A percentile compares a stretch with the other conserved stretches of the same genome.
phyloP scores from a whole-genome alignment of 2,113 vertebrate species.

The Brevimyrus niger region DNA sequence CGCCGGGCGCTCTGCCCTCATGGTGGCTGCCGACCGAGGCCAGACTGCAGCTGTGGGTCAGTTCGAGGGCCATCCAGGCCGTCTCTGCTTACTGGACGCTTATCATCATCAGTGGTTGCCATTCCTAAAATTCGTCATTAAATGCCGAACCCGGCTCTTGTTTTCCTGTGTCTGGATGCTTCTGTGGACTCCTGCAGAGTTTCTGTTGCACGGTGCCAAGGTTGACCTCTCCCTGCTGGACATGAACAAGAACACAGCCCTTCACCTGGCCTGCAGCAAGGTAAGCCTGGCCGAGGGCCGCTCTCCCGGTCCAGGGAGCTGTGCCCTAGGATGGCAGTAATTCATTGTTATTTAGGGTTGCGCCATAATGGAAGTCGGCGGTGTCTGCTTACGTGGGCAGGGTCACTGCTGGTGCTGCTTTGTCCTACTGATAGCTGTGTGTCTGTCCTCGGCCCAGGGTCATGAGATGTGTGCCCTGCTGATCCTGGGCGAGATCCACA shows the following conservation, averaged over 20 bases:
- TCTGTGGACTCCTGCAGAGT: constrained; percentile 57
- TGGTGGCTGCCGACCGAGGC: constrained; percentile 83
- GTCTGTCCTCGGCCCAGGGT: constrained; percentile 58
- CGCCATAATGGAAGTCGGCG: background rate
- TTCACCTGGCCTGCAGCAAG: constrained; percentile 96
- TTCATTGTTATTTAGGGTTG: background rate
- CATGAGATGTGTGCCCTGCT: constrained; percentile 97
- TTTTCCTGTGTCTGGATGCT: background rate
- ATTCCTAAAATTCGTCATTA: background rate
- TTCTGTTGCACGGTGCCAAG: constrained; percentile 82
- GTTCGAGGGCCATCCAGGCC: constrained; percentile 24
- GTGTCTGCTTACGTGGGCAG: background rate
- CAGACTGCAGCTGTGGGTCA: constrained; percentile 78
- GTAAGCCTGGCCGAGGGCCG: constrained; percentile 42
- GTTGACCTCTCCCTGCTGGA: constrained; percentile 86
- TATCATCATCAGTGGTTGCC: background rate
- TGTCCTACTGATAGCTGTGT: background rate
- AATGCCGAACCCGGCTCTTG: background rate
- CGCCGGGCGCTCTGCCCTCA: constrained; percentile 77
- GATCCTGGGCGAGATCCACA: constrained; percentile 86
- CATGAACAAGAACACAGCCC: constrained; percentile 89
- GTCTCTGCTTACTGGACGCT: background rate
- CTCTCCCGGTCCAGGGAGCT: background rate
- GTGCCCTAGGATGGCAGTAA: background rate
- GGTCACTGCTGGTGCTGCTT: background rate